Conservation (phyloP, 2,113 vertebrate genomes). For the Machaerirhynchus nigripectus region DNA sequence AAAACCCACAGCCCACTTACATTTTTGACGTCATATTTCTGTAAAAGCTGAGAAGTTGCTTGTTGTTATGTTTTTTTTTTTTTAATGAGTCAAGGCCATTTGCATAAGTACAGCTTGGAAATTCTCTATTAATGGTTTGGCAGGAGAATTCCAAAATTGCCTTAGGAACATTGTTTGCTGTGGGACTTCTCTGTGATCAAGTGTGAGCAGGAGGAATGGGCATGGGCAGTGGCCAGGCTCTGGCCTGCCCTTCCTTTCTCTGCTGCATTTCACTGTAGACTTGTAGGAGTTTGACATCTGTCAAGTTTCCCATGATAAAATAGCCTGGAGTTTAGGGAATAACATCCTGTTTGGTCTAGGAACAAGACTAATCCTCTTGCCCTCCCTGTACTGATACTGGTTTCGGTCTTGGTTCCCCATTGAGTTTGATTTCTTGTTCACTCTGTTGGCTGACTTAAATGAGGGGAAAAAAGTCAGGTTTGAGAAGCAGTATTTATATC, state of each 20-base stretch:
- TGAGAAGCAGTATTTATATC: not conserved
- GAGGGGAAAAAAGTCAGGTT: not conserved
- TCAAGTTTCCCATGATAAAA: not conserved
- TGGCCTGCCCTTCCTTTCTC: not conserved
- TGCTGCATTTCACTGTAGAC: not conserved
- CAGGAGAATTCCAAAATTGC: not conserved
- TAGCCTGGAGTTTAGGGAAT: not conserved
- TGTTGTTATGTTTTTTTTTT: not conserved
- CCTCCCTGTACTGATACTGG: not conserved
- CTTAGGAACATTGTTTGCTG: not conserved
- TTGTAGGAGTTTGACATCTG: not conserved
- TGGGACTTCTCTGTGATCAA: not conserved
- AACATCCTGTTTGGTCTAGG: not conserved
- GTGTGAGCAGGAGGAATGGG: not conserved
- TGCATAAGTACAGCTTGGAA: not conserved
- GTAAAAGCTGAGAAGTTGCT: not conserved
- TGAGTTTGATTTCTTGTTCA: not conserved
- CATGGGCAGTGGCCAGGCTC: not conserved
- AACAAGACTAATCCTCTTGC: not conserved
- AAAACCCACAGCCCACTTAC: not conserved
- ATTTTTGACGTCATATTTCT: not conserved
- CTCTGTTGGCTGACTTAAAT: not conserved
- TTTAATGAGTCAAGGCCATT: not conserved
- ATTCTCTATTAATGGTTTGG: not conserved
- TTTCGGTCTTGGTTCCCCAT: fast-evolving